These are phyloP conservation scores for Crocidura indochinensis DNA, from an alignment of 2,797 vertebrate genomes.

Conservation along the genomic window DNA sequence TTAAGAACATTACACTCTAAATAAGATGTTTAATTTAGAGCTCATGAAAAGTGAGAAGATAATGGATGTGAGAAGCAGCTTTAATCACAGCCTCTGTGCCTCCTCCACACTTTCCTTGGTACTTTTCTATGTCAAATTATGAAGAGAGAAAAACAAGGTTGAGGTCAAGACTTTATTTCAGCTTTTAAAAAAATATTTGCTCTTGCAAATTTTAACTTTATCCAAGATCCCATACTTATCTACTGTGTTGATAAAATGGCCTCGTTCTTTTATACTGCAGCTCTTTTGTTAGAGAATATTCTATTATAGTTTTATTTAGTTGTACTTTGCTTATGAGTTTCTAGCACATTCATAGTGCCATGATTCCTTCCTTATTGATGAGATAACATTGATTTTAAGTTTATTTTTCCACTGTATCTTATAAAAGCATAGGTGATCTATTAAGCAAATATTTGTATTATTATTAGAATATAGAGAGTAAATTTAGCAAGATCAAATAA, in stretches of 20 bases:
- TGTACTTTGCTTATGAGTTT: slow-evolving; percentile 6
- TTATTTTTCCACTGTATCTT: too few relatives aligned
- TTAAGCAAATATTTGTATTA: slow-evolving; percentile 32
- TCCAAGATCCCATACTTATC: slow-evolving; percentile 42
- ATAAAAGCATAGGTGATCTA: slow-evolving; percentile 42
- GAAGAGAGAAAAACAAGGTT: slow-evolving; percentile 57
- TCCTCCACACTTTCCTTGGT: slow-evolving; percentile 56
- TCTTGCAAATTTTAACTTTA: slow-evolving; percentile 67
- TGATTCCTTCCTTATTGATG: neutral
- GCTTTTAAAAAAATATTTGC: slow-evolving; percentile 57
- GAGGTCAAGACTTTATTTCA: slow-evolving; percentile 81
- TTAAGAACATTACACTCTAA: slow-evolving; percentile 80
- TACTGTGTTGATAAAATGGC: neutral
- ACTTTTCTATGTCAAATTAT: slow-evolving; percentile 69
- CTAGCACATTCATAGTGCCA: neutral
- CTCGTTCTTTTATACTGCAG: neutral
- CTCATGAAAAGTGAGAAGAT: slow-evolving; percentile 77
- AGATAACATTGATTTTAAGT: too few relatives aligned
- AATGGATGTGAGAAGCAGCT: slow-evolving; percentile 73
- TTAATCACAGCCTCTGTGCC: slow-evolving; percentile 77
- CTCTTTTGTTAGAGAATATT: neutral
- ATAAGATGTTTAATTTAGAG: slow-evolving; percentile 85
- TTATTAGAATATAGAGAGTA: neutral
- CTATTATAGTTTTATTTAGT: slow-evolving; percentile 9
- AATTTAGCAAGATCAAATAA: neutral